Base-by-base conservation (phyloP, 2,113 vertebrate species). In the Peucedramus taeniatus region DNA sequence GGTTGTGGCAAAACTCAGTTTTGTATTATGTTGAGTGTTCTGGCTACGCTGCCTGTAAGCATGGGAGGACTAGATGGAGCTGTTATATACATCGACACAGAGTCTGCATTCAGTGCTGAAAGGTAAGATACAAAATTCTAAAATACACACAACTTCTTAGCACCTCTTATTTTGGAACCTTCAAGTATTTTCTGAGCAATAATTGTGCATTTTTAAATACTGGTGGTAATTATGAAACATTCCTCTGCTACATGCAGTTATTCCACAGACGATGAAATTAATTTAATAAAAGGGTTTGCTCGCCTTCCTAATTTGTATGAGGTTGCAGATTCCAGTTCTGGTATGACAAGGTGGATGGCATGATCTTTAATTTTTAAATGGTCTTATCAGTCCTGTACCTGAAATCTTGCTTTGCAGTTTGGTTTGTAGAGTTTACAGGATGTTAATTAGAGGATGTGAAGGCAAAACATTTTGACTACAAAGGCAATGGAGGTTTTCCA, bases 1-100 rank as follows among this genome's bases (percentile, higher is more conserved):
- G 98, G 98, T 84, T 99, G 98, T 97, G 98, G 98, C 40, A 99
- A 99, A 97, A 99, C 98, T 89, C 98, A 99, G 3, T 97, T 99
- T 96, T 99, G 98, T 90, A 97, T 98, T 74, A 98, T 98, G 98
- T 72, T 98, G 94, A 98, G 98, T 64, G 95, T 99, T 79, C 71
- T 99, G 96, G 98, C 98, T 65, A 99, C 98, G 0, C 93, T 99
- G 50, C 98, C 98, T 23, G 81, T 86, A 51, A 95, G 86, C 89
- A 97, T 98, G 98, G 98, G 98, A 79, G 98, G 98, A 83, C 94
- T 98, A 31, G 97, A 98, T 92, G 98, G 98, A 42, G 97, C 97
- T 65, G 98, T 98, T 66, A 96, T 98, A 77, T 99, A 98, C 85
- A 97, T 99, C 4, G 98, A 99, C 95, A 99, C 98, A 10, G 98